Evolutionary conservation across 2,888 invertebrate species (phyloP), one percentile per base, ranked within the genome.

Genomic region (Fragum whitleyi): DNA sequence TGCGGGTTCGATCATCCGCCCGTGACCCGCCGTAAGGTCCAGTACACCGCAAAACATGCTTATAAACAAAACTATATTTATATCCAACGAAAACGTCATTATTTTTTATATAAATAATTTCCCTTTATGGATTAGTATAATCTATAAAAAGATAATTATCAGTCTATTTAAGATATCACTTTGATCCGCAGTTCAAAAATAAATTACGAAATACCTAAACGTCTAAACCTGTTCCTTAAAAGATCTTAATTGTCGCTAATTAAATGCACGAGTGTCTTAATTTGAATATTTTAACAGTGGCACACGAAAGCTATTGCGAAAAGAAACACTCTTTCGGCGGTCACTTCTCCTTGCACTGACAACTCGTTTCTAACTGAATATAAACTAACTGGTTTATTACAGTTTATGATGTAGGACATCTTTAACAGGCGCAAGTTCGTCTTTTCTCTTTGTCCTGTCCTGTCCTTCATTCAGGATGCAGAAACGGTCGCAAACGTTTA

Each of bases 1-100:
- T 23, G 86, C 80, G 2, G 86, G 86, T 28, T 82, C 82, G 21
- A 84, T 71, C 74, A 86, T 71, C 0, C 86, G 74, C 19, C 86
- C 86, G 28, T 86, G 86, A 7, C 84, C 86, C n/a, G 11, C 9
- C 19, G 73, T 74, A 19, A 26, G 36, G 21, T 76, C 76, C 69
- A 71, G 11, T 1, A 42, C 29, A 14, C 55, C 29, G 39, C 28
- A 69, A 23, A 65, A 7, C 0, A 77, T 7, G 1, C 55, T 29
- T n/a, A 29, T 59, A 14, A 68, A 3, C 39, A 78, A 6, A 6
- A 65, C 0, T n/a, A 75, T 29, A 36, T 23, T 26, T 21, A 42
- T 21, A n/a, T 29, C 26, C 19, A 14, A 2, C 9, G 1, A 26
- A 65, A 36, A 65, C 21, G 65, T 65, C 65, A 65, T 65, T 36